These are phyloP conservation scores for Biston betularia DNA, from an alignment of 2,888 invertebrate genomes.

Conservation along the genomic window DNA sequence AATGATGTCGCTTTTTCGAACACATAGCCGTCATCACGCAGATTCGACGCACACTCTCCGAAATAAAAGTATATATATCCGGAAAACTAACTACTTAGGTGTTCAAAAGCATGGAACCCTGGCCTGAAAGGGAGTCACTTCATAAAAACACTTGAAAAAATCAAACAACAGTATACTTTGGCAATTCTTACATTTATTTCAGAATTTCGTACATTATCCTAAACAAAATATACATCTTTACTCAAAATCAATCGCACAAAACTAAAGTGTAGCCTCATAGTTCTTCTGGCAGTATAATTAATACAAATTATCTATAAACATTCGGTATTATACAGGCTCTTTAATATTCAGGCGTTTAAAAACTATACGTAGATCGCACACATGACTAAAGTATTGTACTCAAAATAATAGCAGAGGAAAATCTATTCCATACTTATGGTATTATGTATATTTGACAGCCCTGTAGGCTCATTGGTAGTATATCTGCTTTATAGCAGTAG, in stretches of 20 bases:
- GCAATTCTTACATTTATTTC: constrained; percentile 68
- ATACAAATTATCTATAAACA: neutral
- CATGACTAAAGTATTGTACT: neutral
- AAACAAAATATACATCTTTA: constrained; percentile 40
- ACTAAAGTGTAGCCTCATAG: constrained; percentile 39
- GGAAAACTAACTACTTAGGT: too few species aligned
- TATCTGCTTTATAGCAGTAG: too few species aligned
- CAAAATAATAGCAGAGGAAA: too few species aligned
- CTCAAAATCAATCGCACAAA: constrained; percentile 26
- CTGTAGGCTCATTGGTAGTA: too few species aligned
- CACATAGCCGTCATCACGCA: too few species aligned
- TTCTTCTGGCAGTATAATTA: constrained; percentile 34
- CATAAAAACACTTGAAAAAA: constrained; percentile 22
- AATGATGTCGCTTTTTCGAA: too few species aligned
- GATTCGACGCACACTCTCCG: too few species aligned
- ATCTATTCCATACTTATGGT: too few species aligned
- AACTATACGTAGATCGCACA: constrained; percentile 6
- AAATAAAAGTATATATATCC: too few species aligned
- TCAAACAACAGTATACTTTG: constrained; percentile 62
- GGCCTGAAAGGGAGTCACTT: too few species aligned
- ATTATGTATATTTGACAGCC: too few species aligned
- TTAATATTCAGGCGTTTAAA: constrained; percentile 8
- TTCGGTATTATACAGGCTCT: neutral
- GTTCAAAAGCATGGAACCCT: too few species aligned
- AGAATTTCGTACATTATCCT: constrained; percentile 50